Conservation (phyloP, 1,140 invertebrate species). For the Drosophila nasuta region DNA sequence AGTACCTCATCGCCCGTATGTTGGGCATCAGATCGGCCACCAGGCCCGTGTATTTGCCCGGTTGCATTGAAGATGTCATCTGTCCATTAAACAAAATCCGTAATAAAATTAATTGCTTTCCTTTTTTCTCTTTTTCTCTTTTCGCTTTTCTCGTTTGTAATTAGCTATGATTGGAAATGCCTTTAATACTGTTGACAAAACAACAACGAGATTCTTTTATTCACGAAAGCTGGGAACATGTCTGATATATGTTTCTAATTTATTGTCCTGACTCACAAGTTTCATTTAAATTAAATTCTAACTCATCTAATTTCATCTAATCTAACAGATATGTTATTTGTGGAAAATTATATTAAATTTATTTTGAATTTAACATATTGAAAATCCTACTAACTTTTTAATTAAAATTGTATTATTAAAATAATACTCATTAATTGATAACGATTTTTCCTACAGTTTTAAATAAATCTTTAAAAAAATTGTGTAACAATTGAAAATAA, state of each 20-base stretch:
- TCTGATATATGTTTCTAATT: neutral
- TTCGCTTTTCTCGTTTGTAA: neutral
- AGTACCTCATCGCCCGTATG: conserved; percentile 90
- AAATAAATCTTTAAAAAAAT: too few relatives aligned
- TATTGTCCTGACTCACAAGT: neutral
- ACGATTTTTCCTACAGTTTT: too few relatives aligned
- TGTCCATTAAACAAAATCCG: conserved; percentile 16
- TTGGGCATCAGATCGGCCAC: conserved; percentile 93
- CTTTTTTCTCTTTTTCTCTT: neutral
- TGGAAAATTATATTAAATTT: too few relatives aligned
- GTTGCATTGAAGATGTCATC: conserved; percentile 73
- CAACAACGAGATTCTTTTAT: conserved; percentile 8
- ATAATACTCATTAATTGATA: too few relatives aligned
- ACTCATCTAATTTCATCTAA: too few relatives aligned
- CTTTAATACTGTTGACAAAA: neutral
- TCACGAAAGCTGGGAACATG: conserved; percentile 8
- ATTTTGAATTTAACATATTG: too few relatives aligned
- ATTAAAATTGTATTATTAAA: too few relatives aligned
- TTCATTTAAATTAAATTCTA: neutral
- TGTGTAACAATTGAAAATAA: too few relatives aligned
- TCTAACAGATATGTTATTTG: too few relatives aligned
- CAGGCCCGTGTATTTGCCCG: conserved; percentile 86
- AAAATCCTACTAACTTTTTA: too few relatives aligned
- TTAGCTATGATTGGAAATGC: conserved; percentile 10
- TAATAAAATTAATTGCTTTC: conserved; percentile 36